Conservation (phyloP, 2,888 invertebrate genomes). For the Lamproptera curius region DNA sequence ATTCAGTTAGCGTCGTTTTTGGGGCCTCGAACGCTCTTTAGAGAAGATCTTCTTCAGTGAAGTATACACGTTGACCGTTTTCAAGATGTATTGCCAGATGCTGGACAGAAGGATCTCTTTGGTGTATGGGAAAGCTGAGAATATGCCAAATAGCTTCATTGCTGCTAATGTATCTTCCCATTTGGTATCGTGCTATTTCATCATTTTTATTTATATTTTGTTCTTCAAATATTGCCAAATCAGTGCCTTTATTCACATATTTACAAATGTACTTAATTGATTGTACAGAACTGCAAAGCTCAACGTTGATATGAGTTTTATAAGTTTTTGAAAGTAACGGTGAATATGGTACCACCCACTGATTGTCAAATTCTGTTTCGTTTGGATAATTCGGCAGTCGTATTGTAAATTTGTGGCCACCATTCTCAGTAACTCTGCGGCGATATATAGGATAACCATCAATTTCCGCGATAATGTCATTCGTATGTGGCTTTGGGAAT, state of each 20-base stretch:
- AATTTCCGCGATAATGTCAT: too few species aligned
- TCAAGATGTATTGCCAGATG: slow-evolving; percentile 16
- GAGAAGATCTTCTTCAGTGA: slow-evolving; percentile 18
- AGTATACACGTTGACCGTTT: slow-evolving; percentile 22
- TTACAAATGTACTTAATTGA: slow-evolving; percentile 24
- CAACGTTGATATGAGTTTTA: slow-evolving; percentile 24
- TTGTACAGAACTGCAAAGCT: too few species aligned
- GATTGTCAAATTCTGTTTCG: slow-evolving; percentile 23
- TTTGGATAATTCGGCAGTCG: slow-evolving; percentile 18
- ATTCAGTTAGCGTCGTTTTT: slow-evolving; percentile 21
- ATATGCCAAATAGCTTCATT: too few species aligned
- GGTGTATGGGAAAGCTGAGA: slow-evolving; percentile 6
- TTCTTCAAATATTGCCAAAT: background rate
- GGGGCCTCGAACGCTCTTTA: slow-evolving; percentile 13
- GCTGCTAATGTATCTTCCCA: background rate
- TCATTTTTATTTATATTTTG: slow-evolving; percentile 19
- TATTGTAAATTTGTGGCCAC: slow-evolving; percentile 20
- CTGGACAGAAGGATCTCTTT: slow-evolving; percentile 3
- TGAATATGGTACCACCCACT: slow-evolving; percentile 21
- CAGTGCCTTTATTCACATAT: slow-evolving; percentile 26
- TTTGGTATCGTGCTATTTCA: slow-evolving; percentile 1
- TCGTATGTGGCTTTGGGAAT: slow-evolving; percentile 5
- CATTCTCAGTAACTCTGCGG: slow-evolving; percentile 22
- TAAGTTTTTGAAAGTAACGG: slow-evolving; percentile 17
- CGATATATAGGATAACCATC: slow-evolving; percentile 24